Evolutionary conservation across 2,113 vertebrate genomes (phyloP).

Genomic region (Hydrolagus affinis): DNA sequence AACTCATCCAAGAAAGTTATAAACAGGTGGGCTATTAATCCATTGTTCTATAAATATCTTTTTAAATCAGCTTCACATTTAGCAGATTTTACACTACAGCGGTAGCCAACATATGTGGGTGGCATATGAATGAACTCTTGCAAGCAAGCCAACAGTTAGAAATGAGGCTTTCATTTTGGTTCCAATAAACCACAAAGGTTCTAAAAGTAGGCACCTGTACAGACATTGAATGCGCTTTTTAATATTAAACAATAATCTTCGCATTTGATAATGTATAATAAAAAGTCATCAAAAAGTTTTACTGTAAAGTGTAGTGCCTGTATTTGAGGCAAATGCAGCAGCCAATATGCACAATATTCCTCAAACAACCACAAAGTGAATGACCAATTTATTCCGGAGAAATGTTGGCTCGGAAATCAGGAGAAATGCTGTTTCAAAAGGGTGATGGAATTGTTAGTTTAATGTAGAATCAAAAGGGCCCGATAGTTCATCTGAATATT

Average conservation of each 20-base stretch:
- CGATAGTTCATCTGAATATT: too few species aligned
- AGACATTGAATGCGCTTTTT: background rate
- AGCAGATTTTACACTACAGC: slow-evolving; percentile 34
- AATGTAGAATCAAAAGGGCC: too few species aligned
- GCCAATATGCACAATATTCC: too few species aligned
- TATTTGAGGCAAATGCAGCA: too few species aligned
- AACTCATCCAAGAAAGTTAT: slow-evolving; percentile 42
- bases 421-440: too few species aligned
- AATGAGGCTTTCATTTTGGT: background rate
- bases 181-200: background rate
- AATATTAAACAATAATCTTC: background rate
- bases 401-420: too few species aligned
- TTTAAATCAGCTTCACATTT: slow-evolving; percentile 42
- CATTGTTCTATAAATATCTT: slow-evolving; percentile 45
- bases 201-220: too few species aligned
- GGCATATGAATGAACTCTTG: slow-evolving; percentile 35
- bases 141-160: background rate
- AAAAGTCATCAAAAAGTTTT: background rate
- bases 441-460: too few species aligned
- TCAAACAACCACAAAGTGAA: too few species aligned
- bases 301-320: too few species aligned
- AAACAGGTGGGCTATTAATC: slow-evolving; percentile 50
- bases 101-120: slow-evolving; percentile 36
- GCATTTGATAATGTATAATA: background rate
- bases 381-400: too few species aligned